Conservation (phyloP, 2,888 invertebrate species). For the Nomada goodeniana region DNA sequence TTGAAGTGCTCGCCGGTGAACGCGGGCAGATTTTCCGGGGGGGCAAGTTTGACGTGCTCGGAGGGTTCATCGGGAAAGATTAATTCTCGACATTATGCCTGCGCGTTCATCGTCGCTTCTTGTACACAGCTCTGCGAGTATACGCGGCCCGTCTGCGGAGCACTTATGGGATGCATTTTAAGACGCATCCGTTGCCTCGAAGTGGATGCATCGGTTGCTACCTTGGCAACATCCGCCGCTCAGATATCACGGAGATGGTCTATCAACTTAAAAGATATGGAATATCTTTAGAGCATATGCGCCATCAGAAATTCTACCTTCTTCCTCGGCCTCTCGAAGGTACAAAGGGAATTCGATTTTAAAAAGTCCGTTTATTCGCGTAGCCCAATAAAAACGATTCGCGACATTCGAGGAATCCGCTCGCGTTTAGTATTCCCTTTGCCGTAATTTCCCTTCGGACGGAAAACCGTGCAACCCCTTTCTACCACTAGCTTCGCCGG, state of each 20-base stretch:
- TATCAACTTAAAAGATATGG: background rate
- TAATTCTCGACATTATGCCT: constrained; percentile 39
- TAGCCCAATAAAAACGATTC: background rate
- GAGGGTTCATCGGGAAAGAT: constrained; percentile 28
- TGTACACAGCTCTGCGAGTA: constrained; percentile 17
- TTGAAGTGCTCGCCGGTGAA: background rate
- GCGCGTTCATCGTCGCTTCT: constrained; percentile 43
- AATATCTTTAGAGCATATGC: background rate
- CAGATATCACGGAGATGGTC: constrained; percentile 36
- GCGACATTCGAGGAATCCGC: constrained; percentile 1
- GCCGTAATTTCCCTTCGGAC: constrained; percentile 25
- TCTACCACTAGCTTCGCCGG: background rate
- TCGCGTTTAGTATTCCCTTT: constrained; percentile 30
- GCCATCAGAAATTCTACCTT: background rate
- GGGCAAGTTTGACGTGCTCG: background rate
- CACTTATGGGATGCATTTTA: constrained; percentile 35
- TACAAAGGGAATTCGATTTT: constrained; percentile 15
- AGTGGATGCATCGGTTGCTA: constrained; percentile 25
- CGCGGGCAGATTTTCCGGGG: background rate
- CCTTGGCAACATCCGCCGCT: too few relatives aligned
- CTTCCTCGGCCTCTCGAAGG: background rate
- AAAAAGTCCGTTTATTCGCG: constrained; percentile 19
- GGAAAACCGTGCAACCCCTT: constrained; percentile 11
- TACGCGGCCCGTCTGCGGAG: constrained; percentile 21
- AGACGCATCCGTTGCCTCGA: constrained; percentile 9